phyloP scores from a whole-genome alignment of 2,113 vertebrate species.

The Brachyhypopomus gauderio region DNA sequence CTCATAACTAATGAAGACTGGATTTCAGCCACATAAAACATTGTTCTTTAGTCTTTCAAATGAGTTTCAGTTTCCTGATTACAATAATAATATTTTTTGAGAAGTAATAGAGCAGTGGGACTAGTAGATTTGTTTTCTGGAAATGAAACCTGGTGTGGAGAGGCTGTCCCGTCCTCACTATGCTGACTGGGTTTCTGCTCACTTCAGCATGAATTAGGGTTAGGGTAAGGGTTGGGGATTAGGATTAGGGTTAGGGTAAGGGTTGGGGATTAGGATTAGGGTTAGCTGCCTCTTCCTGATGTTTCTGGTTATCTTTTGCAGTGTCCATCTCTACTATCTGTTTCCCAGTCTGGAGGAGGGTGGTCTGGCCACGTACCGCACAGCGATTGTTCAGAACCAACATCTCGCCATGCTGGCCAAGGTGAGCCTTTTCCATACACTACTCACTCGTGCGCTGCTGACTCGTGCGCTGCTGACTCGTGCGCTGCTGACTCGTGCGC shows the following conservation, averaged over 20 bases:
- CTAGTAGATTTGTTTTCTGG: too few relatives aligned
- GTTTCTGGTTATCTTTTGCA: constrained; percentile 59
- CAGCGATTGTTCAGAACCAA: constrained; percentile 98
- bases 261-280: too few relatives aligned
- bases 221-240: too few relatives aligned
- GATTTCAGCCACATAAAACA: too few relatives aligned
- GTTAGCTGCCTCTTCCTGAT: not conserved
- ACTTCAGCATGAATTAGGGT: not conserved
- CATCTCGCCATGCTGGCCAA: constrained; percentile 98
- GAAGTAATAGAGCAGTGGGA: too few relatives aligned
- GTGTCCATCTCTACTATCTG: constrained; percentile 96
- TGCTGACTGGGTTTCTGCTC: not conserved
- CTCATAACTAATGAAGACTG: too few relatives aligned
- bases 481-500: not conserved
- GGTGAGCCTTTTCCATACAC: constrained; percentile 70
- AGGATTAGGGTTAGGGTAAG: too few relatives aligned
- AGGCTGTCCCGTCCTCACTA: too few relatives aligned
- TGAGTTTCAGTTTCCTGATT: not conserved
- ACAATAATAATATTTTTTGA: too few relatives aligned
- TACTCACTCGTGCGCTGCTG: not conserved
- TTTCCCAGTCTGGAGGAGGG: constrained; percentile 95
- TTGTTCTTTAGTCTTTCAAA: not conserved
- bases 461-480: too few relatives aligned
- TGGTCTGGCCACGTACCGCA: constrained; percentile 94
- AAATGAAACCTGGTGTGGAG: too few relatives aligned